Evolutionary conservation across 2,113 vertebrate genomes (phyloP).

Genomic region (Petromus typicus): DNA sequence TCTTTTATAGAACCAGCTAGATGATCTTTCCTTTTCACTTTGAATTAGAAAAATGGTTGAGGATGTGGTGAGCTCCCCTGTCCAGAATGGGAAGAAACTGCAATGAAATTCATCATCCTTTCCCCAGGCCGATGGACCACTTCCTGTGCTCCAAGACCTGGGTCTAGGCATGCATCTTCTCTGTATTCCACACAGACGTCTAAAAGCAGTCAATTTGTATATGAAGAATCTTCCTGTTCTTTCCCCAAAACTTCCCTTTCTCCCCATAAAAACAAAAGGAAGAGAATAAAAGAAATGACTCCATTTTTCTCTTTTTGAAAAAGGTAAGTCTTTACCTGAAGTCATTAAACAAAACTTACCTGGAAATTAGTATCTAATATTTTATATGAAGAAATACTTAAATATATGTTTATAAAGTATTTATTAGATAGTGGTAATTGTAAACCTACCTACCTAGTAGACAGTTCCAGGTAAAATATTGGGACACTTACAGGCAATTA

Average conservation of each 20-base stretch:
- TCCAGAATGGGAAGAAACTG: background rate
- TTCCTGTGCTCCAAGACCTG: background rate
- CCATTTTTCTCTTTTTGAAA: conserved; percentile 54
- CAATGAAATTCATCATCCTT: background rate
- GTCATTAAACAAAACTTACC: conserved; percentile 35
- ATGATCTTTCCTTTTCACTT: conserved; percentile 63
- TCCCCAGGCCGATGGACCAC: background rate
- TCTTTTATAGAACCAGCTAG: conserved; percentile 60
- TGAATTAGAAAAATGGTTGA: conserved; percentile 33
- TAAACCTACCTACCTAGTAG: conserved; percentile 62
- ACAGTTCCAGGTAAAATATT: conserved; percentile 60
- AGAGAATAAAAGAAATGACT: background rate
- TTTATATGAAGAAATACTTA: conserved; percentile 74
- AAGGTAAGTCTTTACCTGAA: conserved; percentile 50
- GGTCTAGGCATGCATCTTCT: background rate
- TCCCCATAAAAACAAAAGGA: background rate
- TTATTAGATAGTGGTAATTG: conserved; percentile 73
- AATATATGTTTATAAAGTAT: conserved; percentile 69
- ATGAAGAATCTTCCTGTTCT: background rate
- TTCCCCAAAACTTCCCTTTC: background rate
- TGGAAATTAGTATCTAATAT: conserved; percentile 65
- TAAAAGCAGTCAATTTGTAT: background rate
- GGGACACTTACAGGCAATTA: conserved; percentile 43
- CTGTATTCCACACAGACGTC: conserved; percentile 56
- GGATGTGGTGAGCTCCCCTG: background rate